Conservation (phyloP, 2,888 invertebrate genomes). For the Cactoblastis cactorum region DNA sequence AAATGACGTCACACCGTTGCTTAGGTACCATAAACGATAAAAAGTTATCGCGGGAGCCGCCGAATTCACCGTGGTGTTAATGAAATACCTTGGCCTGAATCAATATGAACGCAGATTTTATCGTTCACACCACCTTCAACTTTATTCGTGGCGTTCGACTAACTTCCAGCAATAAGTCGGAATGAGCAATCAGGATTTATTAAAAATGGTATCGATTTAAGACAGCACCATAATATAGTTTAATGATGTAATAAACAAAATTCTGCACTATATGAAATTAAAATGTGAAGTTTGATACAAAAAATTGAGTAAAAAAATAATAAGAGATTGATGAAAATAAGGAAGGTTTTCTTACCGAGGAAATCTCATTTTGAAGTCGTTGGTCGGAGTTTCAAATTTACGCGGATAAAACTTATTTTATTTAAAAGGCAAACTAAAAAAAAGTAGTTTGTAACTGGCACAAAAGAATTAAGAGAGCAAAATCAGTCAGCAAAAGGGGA, state of each 20-base stretch:
- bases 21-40: conserved; percentile 1
- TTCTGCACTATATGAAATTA: background rate
- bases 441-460: background rate
- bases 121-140: conserved; percentile 33
- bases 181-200: background rate
- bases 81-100: conserved; percentile 41
- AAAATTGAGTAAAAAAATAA: background rate
- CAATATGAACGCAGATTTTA: conserved; percentile 45
- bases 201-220: background rate
- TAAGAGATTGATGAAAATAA: background rate
- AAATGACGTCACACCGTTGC: background rate
- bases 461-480: background rate
- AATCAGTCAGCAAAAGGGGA: background rate
- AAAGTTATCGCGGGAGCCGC: conserved; percentile 26
- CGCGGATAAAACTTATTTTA: background rate
- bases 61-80: conserved; percentile 26
- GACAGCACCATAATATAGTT: background rate
- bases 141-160: conserved; percentile 28
- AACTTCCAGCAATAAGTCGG: conserved; percentile 12
- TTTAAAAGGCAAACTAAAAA: background rate
- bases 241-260: no score
- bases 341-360: conserved; percentile 3
- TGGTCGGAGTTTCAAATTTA: background rate
- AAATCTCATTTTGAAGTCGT: conserved; percentile 1
- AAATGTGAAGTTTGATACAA: no score